A percentile compares a stretch with the other conserved stretches of the same genome.
phyloP scores from a whole-genome alignment of 1,140 invertebrate genomes.

The Sitophilus oryzae region DNA sequence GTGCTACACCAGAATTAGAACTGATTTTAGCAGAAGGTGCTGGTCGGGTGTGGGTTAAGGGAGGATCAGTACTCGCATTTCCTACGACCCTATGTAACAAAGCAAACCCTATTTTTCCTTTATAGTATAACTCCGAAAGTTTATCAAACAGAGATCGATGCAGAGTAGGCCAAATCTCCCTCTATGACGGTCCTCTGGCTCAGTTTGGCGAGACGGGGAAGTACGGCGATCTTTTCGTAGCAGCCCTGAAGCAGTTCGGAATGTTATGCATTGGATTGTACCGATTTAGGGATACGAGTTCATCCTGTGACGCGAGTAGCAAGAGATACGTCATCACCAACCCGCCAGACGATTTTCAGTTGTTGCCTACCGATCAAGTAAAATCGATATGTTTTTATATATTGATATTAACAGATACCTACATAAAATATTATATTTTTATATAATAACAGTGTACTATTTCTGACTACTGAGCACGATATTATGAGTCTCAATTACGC shows the following conservation, averaged over 20 bases:
- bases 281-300: conserved; percentile 87
- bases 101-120: too few relatives aligned
- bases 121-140: conserved; percentile 97
- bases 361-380: conserved; percentile 96
- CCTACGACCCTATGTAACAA: too few relatives aligned
- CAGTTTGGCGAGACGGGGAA: conserved; percentile 94
- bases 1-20: conserved; percentile 97
- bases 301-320: conserved; percentile 93
- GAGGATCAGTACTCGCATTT: conserved; percentile 31
- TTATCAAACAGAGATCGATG: conserved; percentile 89
- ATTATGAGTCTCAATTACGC: too few relatives aligned
- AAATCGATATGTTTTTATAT: too few relatives aligned
- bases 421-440: too few relatives aligned
- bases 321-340: conserved; percentile 99
- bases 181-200: conserved; percentile 93
- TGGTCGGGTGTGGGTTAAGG: conserved; percentile 90
- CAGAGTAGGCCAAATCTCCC: conserved; percentile 94
- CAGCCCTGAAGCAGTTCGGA: conserved; percentile 92
- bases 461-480: too few relatives aligned
- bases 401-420: too few relatives aligned
- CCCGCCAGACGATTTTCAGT: conserved; percentile 93
- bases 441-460: too few relatives aligned
- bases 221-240: conserved; percentile 95
- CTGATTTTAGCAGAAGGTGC: conserved; percentile 97
- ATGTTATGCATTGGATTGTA: conserved; percentile 99